Conservation (phyloP, 2,888 invertebrate genomes). For the Oscheius onirici region DNA sequence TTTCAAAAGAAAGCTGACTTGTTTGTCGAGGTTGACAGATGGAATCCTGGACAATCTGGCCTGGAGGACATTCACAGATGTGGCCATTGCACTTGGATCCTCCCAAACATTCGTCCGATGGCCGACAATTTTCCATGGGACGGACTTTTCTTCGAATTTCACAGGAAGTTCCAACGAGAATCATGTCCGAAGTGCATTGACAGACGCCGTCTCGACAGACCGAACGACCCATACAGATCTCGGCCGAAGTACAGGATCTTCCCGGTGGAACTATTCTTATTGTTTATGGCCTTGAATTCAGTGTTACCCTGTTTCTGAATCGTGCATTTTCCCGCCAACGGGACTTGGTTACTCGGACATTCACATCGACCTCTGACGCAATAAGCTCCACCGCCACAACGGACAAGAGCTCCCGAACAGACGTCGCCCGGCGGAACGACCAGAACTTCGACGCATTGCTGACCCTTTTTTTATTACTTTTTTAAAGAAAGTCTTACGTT, state of each 20-base stretch:
- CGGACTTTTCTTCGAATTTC: conserved; percentile 36
- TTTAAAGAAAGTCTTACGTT: conserved; percentile 30
- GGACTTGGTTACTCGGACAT: conserved; percentile 47
- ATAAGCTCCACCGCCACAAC: conserved; percentile 50
- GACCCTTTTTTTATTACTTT: conserved; percentile 6
- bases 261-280: conserved; percentile 53
- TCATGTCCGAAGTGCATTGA: conserved; percentile 42
- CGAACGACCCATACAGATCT: conserved; percentile 57
- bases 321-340: conserved; percentile 47
- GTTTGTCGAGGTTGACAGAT: conserved; percentile 28
- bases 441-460: conserved; percentile 37
- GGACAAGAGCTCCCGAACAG: conserved; percentile 39
- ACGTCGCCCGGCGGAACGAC: conserved; percentile 45
- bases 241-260: conserved; percentile 42
- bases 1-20: conserved; percentile 4
- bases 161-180: conserved; percentile 36
- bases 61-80: conserved; percentile 46
- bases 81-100: conserved; percentile 48
- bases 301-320: conserved; percentile 41
- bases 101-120: conserved; percentile 44
- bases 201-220: conserved; percentile 61
- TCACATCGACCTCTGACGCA: conserved; percentile 52
- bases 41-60: conserved; percentile 23
- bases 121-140: conserved; percentile 28
- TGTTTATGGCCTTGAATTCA: no score